A percentile compares a stretch with the other conserved stretches of the same genome.
Evolutionary conservation across 2,113 vertebrate species (phyloP).

Genomic region (Malurus melanocephalus): DNA sequence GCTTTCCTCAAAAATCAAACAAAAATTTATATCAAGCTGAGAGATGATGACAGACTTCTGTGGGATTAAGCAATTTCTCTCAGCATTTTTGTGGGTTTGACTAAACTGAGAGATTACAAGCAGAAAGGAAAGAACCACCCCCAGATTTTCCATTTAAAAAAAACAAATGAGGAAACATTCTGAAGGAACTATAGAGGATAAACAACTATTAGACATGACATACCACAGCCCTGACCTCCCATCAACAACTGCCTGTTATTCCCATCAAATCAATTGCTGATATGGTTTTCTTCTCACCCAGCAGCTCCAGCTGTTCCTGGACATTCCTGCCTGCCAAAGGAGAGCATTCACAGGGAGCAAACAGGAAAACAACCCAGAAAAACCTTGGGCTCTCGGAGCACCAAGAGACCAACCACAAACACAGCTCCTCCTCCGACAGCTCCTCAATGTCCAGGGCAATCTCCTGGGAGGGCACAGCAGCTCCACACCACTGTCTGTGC

Average conservation of each 20-base stretch:
- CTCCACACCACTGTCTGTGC: background rate
- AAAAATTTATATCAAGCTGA: background rate
- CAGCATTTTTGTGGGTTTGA: conserved; percentile 63
- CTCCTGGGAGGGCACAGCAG: background rate
- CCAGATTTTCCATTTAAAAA: conserved; percentile 40
- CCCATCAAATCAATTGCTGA: background rate
- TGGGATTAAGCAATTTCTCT: conserved; percentile 48
- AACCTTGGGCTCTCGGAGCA: background rate
- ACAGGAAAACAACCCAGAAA: fast-evolving
- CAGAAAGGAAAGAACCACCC: conserved; percentile 62
- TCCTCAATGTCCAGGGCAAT: background rate
- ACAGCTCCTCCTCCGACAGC: background rate
- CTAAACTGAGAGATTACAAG: conserved; percentile 48
- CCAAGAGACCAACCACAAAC: background rate
- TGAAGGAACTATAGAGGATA: conserved; percentile 1
- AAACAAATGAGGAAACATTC: background rate
- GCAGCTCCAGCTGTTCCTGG: background rate
- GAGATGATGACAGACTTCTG: conserved; percentile 46
- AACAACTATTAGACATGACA: conserved; percentile 7
- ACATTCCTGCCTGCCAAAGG: background rate
- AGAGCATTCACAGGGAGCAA: background rate
- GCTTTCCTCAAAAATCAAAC: conserved; percentile 10
- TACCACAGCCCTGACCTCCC: background rate
- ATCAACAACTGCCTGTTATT: background rate
- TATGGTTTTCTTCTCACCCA: background rate